Base-by-base conservation (phyloP, 2,888 invertebrate genomes). In the Eubasilissa splendida region DNA sequence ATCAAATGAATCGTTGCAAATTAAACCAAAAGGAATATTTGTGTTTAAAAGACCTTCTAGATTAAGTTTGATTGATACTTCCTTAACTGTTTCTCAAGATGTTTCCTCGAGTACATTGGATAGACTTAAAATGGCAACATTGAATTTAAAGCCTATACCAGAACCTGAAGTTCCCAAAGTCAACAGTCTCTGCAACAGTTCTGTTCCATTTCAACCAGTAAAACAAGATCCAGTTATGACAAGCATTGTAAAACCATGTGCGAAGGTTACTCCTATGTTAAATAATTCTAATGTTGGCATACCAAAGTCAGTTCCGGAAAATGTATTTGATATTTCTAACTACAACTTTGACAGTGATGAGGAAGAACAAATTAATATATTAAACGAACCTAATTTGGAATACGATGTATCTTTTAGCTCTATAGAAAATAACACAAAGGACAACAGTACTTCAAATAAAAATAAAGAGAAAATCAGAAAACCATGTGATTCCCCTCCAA, bases 11-110 rank as follows among this genome's bases (percentile, higher is more conserved):
- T 10, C 31, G 42, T 50, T 10, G 9, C 56, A 8, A 53, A 58
- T 52, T 78, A 88, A 87, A 84, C 86, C 86, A 56, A 90, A 89
- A 86, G 88, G 89, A 1, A 89, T 89, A 84, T 90, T 90, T 83
- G 88, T 89, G 2, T 89, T 89, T 75, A 90, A 90, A 85, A 88
- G 86, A 81, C 90, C 90, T 3, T 89, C 90, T 10, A 86, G 86
- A 77, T 84, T 87, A 0, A 85, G 86, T 50, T 83, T 84, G 12
- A 87, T 87, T 54, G 87, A 87, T 68, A 68, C 82, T 10, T 85
- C 82, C 70, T 85, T 85, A 76, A 84, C 85, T 56, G 76, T 68
- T 50, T 73, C 76, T 56, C 86, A 82, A 84, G 87, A 88, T 77
- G 85, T 87, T 60, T 87, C 87, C 8, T 90, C 89, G 42, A 87